These are phyloP conservation scores for Paracanthobrama guichenoti DNA, from an alignment of 2,113 vertebrate species.

Conservation along the genomic window DNA sequence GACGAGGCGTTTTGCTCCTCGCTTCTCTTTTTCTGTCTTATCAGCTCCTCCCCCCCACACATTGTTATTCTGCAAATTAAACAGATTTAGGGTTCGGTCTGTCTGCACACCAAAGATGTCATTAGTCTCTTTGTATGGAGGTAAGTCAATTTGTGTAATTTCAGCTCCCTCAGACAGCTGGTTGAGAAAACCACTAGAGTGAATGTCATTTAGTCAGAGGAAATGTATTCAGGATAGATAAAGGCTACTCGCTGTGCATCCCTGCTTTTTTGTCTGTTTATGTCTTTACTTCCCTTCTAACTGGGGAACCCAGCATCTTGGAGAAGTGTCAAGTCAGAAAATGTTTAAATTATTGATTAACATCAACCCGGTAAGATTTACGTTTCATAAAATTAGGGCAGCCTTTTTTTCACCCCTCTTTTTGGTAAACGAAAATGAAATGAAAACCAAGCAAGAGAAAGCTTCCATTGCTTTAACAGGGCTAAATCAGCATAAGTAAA, in stretches of 20 bases:
- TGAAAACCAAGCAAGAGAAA: conserved; percentile 18
- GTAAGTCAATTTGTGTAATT: conserved; percentile 34
- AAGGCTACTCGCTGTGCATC: not conserved
- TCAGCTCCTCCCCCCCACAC: not conserved
- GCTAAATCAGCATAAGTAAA: conserved; percentile 28
- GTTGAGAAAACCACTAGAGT: not conserved
- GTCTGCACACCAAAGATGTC: conserved; percentile 54
- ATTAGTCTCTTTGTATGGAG: conserved; percentile 29
- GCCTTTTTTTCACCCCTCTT: not conserved
- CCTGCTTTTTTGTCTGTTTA: conserved; percentile 8
- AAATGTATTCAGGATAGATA: conserved; percentile 7
- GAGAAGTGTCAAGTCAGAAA: conserved; percentile 12
- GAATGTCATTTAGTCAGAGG: conserved; percentile 18
- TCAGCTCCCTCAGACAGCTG: conserved; percentile 25
- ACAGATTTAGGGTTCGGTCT: conserved; percentile 15
- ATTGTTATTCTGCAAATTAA: conserved; percentile 28
- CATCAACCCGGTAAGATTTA: not conserved
- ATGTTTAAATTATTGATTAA: conserved; percentile 27
- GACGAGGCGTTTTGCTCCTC: not conserved
- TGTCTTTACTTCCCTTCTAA: conserved; percentile 5
- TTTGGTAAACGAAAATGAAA: not conserved
- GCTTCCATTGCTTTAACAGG: conserved; percentile 36
- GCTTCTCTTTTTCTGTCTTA: not conserved
- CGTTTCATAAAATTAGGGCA: not conserved
- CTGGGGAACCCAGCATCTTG: not conserved